Percentiles rank a stretch among this genome's conserved stretches.
Evolutionary conservation across 2,888 invertebrate species (phyloP).

Genomic region (Eurois occulta): DNA sequence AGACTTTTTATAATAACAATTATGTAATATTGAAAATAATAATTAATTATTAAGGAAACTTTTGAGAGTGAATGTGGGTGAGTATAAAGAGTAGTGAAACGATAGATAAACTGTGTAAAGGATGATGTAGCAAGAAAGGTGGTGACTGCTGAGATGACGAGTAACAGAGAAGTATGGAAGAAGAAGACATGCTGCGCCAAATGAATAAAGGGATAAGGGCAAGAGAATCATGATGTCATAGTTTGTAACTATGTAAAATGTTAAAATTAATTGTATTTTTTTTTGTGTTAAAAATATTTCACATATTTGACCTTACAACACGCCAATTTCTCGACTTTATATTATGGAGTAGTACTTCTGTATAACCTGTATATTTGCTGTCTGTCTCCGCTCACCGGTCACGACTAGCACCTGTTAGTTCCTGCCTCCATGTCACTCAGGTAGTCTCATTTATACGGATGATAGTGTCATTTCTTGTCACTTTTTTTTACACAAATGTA

Average conservation of each 20-base stretch:
- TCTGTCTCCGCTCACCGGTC: constrained; percentile 32
- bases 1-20: background rate
- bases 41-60: too few relatives aligned
- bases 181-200: too few relatives aligned
- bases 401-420: constrained; percentile 61
- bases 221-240: too few relatives aligned
- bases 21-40: too few relatives aligned
- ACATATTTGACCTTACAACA: background rate
- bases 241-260: too few relatives aligned
- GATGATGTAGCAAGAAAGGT: too few relatives aligned
- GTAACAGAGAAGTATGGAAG: too few relatives aligned
- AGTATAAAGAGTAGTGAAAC: too few relatives aligned
- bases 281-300: background rate
- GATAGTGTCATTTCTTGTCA: constrained; percentile 41
- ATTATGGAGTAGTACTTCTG: constrained; percentile 28
- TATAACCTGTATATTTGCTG: background rate
- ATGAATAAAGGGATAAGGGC: too few relatives aligned
- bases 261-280: background rate
- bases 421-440: constrained; percentile 53
- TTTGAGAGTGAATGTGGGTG: too few relatives aligned
- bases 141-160: too few relatives aligned
- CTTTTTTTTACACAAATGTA: constrained; percentile 34
- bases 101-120: too few relatives aligned
- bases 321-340: background rate
- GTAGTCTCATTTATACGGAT: constrained; percentile 53